Base-by-base conservation (phyloP, 92 coral and sea anemone genomes). In the Montipora capitata region DNA sequence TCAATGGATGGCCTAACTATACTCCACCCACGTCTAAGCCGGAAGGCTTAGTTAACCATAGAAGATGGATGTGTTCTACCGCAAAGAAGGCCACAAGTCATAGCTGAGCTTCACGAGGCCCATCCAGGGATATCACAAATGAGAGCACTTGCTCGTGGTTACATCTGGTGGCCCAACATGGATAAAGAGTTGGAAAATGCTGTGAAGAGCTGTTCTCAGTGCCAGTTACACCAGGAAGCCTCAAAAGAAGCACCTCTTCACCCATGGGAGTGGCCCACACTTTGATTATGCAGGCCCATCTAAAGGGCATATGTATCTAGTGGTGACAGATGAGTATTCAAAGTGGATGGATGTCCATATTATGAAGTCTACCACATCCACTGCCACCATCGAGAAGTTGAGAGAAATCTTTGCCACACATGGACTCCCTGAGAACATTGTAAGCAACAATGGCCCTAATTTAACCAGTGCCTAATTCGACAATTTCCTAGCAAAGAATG, bases 21-120 rank as follows among this genome's bases (percentile, higher is more conserved):
- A 48, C 76, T 43, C 64, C 20, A 65, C 59, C 92, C 89, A 59
- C 82, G 82, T 68, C 83, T 44, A 40, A 61, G 72, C 66, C 69
- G 92, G 42, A 81, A 74, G 76, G 51, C 51, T 45, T 4, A 45
- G 51, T 45, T 45, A 45, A 45, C 51, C 51, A 45, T 45, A 45
- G 51, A 45, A 51, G 84, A 41, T 16, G 91, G 91, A 74, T 91
- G 94, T n/a, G 43, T 91, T 39, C 74, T 91, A 67, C 90, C 93
- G 1, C 85, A 77, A 75, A 85, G 89, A 43, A 43, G 84, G 62
- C 58, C 73, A 18, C 76, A 70, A 63, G 87, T 85, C 43, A 58
- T 85, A 57, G 78, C 71, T 2, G 86, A 58, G 63, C 78, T 90
- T 43, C 84, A 90, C 17, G 76, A 80, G 4, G 79, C 84, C 62